Base-by-base conservation (phyloP, 1,140 invertebrate species). In the Ptiloglossa arizonensis region DNA sequence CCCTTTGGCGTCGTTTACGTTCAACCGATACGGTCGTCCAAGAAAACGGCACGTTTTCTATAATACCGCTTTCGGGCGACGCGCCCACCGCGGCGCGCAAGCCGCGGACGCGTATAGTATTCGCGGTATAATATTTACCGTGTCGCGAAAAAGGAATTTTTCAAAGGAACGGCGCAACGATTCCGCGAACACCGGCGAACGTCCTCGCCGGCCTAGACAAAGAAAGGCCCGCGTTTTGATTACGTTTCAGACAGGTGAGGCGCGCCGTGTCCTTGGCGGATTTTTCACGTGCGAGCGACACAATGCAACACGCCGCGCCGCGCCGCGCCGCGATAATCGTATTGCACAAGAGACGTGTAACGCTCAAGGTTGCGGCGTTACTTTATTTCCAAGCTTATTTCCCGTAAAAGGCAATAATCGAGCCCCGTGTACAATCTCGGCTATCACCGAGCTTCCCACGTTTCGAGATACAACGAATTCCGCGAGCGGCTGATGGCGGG, bases 401-500 rank as follows among this genome's bases (percentile, higher is more conserved):
- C 62, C 72, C 76, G 63, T 71, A 85, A 71, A 80, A 79, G 81
- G 81, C 52, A 74, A 78, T 86, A 86, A 83, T 81, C 74, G 70
- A 32, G 56, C 6, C 13, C 32, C 15, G 24, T 15, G 29, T 15
- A n/a, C 57, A 27, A 71, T 62, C 41, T 62, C 35, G 11, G 19
- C 17, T 27, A 27, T 62, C 32, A n/a, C 11, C 59, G 50, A 56
- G 74, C 74, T 79, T 81, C 79, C 75, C 79, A 81, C 79, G 79
- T 81, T 72, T 57, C 71, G 11, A 60, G 71, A 75, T 73, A 38
- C 69, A 52, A 72, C 48, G 69, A 78, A 72, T 72, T 73, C 76
- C 59, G 56, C 19, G 6, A 5, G 11, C 46, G 17, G 50, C 5
- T 19, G 60, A 66, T 44, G 15, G 11, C 27, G 29, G 17, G 48